Base-by-base conservation (phyloP, 1,140 invertebrate genomes). In the Leptopilina boulardi region DNA sequence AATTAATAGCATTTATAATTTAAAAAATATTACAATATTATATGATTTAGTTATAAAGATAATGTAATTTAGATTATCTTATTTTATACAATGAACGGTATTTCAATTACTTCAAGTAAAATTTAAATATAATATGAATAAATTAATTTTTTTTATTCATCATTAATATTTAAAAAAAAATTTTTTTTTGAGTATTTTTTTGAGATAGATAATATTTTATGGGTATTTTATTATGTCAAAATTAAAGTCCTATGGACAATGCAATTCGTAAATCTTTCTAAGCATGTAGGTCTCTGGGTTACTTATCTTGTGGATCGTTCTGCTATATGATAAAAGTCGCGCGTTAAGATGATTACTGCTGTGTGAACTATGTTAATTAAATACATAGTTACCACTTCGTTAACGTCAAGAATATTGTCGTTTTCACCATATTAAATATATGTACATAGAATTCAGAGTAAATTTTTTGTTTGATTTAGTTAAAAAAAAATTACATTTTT, bases 291-390 rank as follows among this genome's bases (percentile, higher is more conserved):
- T 47, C 44, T 47, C 44, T 47, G 44, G 44, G 44, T 47, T 47
- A 47, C 44, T 47, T 47, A 47, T 47, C 44, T n/a, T n/a, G 15
- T 4, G 3, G n/a, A 47, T 47, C 44, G 44, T 15, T 47, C 44
- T 47, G 44, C 44, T 47, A 47, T 13, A 44, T 44, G 44, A 47
- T 47, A 47, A 47, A 47, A 47, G 13, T n/a, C 13, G 44, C 44
- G 44, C 44, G 44, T 47, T 47, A 47, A 47, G n/a, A n/a, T 47
- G 15, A 13, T 47, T 47, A n/a, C 44, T 13, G 44, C 15, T 47
- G 44, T 47, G 44, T 47, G 44, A 47, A 47, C 44, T 47, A 47
- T 47, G 44, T 47, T 47, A 47, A 47, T 47, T 47, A 47, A 47
- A 47, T 47, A 47, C 44, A n/a, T 47, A 47, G 44, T 47, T 47